A percentile compares a stretch with the other conserved stretches of the same genome.
phyloP scores from a whole-genome alignment of 2,113 vertebrate genomes.

The Clarias macrocephalus region DNA sequence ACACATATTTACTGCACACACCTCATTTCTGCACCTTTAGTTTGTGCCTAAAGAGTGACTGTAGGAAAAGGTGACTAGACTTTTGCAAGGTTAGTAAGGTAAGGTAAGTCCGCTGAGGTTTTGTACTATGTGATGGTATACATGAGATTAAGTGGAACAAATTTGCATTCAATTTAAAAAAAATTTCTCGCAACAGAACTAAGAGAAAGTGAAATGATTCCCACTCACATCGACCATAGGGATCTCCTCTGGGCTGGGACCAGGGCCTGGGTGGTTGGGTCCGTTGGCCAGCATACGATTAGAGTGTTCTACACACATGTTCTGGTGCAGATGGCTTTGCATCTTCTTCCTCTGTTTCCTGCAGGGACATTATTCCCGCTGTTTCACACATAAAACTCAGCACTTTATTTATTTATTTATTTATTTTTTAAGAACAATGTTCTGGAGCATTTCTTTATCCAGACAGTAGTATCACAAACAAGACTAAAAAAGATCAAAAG shows the following conservation, averaged over 20 bases:
- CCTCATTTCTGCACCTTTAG: neutral
- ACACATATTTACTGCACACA: neutral
- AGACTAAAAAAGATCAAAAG: neutral
- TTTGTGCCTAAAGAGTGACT: neutral
- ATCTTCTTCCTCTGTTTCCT: constrained; percentile 95
- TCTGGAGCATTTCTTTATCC: neutral
- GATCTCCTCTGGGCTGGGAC: constrained; percentile 90
- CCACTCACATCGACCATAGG: constrained; percentile 91
- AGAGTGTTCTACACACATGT: constrained; percentile 91
- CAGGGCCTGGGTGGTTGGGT: constrained; percentile 89
- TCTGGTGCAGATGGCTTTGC: constrained; percentile 91
- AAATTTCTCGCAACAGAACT: neutral
- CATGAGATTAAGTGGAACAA: neutral
- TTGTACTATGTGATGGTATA: neutral
- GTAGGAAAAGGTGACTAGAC: neutral
- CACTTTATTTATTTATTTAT: too few relatives aligned
- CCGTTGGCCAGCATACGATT: constrained; percentile 88
- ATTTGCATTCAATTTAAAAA: neutral
- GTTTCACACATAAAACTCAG: constrained; percentile 21
- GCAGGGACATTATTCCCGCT: constrained; percentile 45
- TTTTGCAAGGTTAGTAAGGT: neutral
- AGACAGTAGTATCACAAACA: neutral
- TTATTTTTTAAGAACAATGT: neutral
- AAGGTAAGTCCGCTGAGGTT: neutral
- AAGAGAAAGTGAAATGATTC: neutral